Conservation (phyloP, 1,140 invertebrate species). For the Cydia splendana region DNA sequence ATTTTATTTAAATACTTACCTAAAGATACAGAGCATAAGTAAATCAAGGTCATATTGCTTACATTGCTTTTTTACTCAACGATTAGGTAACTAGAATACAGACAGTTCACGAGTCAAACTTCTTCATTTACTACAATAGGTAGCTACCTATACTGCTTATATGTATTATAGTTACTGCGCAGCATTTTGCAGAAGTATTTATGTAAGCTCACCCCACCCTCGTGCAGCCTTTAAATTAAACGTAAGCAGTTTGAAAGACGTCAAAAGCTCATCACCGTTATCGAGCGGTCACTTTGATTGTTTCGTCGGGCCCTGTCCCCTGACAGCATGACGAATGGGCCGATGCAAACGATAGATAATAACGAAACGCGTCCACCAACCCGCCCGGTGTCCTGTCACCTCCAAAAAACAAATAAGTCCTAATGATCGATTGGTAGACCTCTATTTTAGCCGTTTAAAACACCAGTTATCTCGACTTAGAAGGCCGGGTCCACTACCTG, state of each 20-base stretch:
- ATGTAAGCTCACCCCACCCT: not conserved
- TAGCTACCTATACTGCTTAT: no score
- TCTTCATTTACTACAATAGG: no score
- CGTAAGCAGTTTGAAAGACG: constrained; percentile 14
- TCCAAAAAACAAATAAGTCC: constrained; percentile 78
- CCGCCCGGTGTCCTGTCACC: constrained; percentile 70
- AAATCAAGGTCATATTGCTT: no score
- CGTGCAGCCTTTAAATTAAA: constrained; percentile 17
- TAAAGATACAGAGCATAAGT: no score
- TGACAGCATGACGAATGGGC: constrained; percentile 78
- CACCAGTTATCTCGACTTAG: constrained; percentile 59
- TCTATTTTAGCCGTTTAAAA: constrained; percentile 70
- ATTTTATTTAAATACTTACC: no score
- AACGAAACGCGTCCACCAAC: constrained; percentile 58
- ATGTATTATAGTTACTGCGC: no score
- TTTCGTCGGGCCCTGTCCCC: constrained; percentile 64
- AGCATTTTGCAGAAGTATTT: not conserved
- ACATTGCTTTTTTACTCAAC: no score
- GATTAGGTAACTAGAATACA: no score
- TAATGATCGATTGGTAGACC: constrained; percentile 75
- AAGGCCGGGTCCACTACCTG: constrained; percentile 48
- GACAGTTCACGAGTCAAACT: no score
- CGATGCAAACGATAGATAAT: constrained; percentile 69
- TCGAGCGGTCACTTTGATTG: constrained; percentile 75
- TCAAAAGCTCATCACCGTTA: constrained; percentile 52